Percentiles rank a stretch among this genome's conserved stretches.
Evolutionary conservation across 2,888 invertebrate genomes (phyloP).

Genomic region (Agrypnus murinus): DNA sequence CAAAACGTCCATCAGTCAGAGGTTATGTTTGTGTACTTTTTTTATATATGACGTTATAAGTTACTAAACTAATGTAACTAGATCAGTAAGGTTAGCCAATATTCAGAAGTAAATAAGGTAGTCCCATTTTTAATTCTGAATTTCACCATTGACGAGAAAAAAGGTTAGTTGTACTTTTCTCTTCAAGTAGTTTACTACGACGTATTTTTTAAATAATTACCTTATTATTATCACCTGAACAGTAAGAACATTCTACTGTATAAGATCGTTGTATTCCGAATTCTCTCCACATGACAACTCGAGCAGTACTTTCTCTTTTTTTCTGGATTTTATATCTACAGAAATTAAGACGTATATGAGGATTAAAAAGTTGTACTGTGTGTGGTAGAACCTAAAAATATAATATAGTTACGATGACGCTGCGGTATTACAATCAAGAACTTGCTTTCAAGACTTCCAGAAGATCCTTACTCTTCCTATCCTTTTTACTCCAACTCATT

Average conservation of each 20-base stretch:
- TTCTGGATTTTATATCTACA: slow-evolving; percentile 81
- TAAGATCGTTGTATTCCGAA: slow-evolving; percentile 84
- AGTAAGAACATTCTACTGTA: slow-evolving; percentile 92
- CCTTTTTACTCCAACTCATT: slow-evolving; percentile 80
- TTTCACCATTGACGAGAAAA: neutral
- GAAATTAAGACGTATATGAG: slow-evolving; percentile 55
- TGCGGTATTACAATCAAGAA: slow-evolving; percentile 30
- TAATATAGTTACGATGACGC: slow-evolving; percentile 27
- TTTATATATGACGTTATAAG: no score
- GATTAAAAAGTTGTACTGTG: slow-evolving; percentile 51
- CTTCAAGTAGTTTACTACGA: no score
- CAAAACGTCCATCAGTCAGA: no score
- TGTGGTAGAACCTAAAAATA: slow-evolving; percentile 54
- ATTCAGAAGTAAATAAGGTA: no score
- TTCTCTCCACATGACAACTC: slow-evolving; percentile 90
- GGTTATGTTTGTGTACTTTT: no score
- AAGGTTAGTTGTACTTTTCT: no score
- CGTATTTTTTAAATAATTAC: slow-evolving; percentile 51
- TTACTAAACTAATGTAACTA: no score
- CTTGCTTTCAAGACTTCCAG: slow-evolving; percentile 53
- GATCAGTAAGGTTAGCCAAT: no score
- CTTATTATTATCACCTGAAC: slow-evolving; percentile 67
- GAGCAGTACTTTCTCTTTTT: slow-evolving; percentile 86
- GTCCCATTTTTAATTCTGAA: no score
- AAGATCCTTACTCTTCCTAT: slow-evolving; percentile 63